Evolutionary conservation across 2,888 invertebrate species (phyloP), one percentile per base, ranked within the genome.

Genomic region (Lepidocyrtinus sp.): DNA sequence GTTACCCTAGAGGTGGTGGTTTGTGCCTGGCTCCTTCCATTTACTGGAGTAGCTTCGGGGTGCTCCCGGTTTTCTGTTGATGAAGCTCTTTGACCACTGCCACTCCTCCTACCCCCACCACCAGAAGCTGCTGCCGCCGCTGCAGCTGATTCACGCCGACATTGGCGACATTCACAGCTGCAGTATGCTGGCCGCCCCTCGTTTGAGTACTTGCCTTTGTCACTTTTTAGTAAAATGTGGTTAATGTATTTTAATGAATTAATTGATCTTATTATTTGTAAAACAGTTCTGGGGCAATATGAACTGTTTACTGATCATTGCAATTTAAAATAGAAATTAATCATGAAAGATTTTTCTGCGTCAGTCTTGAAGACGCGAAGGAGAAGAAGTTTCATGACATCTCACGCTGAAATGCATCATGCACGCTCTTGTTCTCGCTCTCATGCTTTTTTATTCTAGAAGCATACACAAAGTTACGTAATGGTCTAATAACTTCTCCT

Each of bases 161-260:
- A 76, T 19, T 50, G 76, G 12, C 76, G 76, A 61, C 76, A 76
- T 45, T 76, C 76, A 46, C 76, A 76, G 7, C 65, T 76, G 65
- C 76, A 76, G 19, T 76, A 76, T 1, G 50, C 71, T 0, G 76
- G 76, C 21, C 76, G 46, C 15, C 71, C 71, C n/a, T 64, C 71
- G 55, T 76, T 76, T 7, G 76, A 69, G 19, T 76, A 76, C 22
- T 76, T 76, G 22, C 76, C 76, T 64, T 76, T 76, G 70, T 76
- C 76, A 71, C 76, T 76, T 55, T 55, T 7, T 55, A n/a, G 17
- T 7, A 12, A 12, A 36, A 36, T 36, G 12, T 36, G 12, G 36
- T n/a, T n/a, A 36, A 36, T 36, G 36, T 12, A 36, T 36, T 36
- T 36, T 36, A 36, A 12, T n/a, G n/a, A n/a, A n/a, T n/a, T n/a